A percentile compares a stretch with the other conserved stretches of the same genome.
Conservation (phyloP, 30 jellyfish, hydroid and myxozoan genomes). For the Phacellophora camtschatica region DNA sequence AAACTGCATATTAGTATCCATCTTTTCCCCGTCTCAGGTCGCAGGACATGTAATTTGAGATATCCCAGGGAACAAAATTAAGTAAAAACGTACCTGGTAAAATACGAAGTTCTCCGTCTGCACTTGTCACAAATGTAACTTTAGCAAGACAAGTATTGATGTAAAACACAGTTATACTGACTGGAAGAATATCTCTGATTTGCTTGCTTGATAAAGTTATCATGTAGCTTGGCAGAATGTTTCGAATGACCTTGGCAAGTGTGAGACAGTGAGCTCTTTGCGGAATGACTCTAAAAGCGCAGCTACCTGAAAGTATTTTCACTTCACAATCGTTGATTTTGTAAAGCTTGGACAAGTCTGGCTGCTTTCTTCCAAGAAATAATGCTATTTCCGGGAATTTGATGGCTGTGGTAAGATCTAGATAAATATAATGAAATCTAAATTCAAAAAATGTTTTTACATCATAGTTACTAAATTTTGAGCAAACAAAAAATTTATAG, state of each 20-base stretch:
- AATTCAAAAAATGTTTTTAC: too few species aligned
- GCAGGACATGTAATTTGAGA: not conserved
- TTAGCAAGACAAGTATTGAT: conserved; percentile 84
- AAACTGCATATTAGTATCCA: too few species aligned
- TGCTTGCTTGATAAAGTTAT: conserved; percentile 36
- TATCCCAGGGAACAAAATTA: not conserved
- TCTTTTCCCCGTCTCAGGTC: too few species aligned
- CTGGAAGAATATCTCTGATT: conserved; percentile 52
- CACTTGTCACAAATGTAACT: conserved; percentile 79
- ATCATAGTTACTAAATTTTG: not conserved
- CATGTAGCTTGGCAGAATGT: conserved; percentile 65
- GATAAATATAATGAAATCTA: too few species aligned
- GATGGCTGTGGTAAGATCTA: conserved; percentile 11
- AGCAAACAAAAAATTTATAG: too few species aligned
- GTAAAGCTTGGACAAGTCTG: conserved; percentile 44
- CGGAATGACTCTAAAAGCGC: conserved; percentile 75
- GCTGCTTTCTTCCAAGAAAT: conserved; percentile 59
- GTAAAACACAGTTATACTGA: conserved; percentile 63
- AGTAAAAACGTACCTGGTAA: conserved; percentile 59
- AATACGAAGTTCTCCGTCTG: conserved; percentile 75
- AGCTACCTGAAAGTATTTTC: conserved; percentile 67
- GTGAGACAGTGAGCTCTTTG: conserved; percentile 74
- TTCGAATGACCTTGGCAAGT: conserved; percentile 66
- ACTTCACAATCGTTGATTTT: conserved; percentile 74
- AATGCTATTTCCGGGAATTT: conserved; percentile 48